Percentiles rank a stretch among this genome's conserved stretches.
phyloP scores from a whole-genome alignment of 1,140 invertebrate species.

The Drosophila kepulauana region DNA sequence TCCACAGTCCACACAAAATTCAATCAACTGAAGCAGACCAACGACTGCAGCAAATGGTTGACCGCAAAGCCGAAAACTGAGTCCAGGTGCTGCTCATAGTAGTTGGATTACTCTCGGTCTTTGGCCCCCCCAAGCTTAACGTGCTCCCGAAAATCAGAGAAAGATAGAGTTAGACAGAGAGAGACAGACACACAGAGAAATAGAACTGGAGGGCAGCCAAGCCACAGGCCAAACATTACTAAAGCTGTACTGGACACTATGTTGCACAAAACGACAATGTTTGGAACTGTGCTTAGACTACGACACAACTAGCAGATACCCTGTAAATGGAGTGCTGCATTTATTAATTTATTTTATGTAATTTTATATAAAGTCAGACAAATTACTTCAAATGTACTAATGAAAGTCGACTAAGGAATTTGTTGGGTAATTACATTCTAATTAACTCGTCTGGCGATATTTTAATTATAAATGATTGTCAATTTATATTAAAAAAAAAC shows the following conservation, averaged over 20 bases:
- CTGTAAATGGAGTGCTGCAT: not conserved
- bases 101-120: slow-evolving; percentile 25
- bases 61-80: slow-evolving; percentile 20
- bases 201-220: not conserved
- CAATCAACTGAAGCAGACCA: slow-evolving; percentile 17
- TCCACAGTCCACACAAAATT: slow-evolving; percentile 1
- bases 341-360: too few relatives aligned
- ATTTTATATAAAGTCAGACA: too few relatives aligned
- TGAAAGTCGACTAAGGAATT: too few relatives aligned
- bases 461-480: too few relatives aligned
- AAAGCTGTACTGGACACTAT: slow-evolving; percentile 2
- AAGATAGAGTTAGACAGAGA: not conserved
- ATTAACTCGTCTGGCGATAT: too few relatives aligned
- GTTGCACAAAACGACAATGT: not conserved
- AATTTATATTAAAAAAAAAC: too few relatives aligned
- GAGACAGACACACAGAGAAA: too few relatives aligned
- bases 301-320: not conserved
- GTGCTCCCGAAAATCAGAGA: too few relatives aligned
- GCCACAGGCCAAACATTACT: slow-evolving; percentile 9
- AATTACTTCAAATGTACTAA: too few relatives aligned
- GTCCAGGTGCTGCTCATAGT: slow-evolving; percentile 24
- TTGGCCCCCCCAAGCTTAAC: not conserved
- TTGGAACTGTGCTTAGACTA: not conserved
- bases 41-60: slow-evolving; percentile 29
- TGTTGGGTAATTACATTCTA: too few relatives aligned